A percentile compares a stretch with the other conserved stretches of the same genome.
Conservation (phyloP, 2,888 invertebrate species). For the Orthosia incerta region DNA sequence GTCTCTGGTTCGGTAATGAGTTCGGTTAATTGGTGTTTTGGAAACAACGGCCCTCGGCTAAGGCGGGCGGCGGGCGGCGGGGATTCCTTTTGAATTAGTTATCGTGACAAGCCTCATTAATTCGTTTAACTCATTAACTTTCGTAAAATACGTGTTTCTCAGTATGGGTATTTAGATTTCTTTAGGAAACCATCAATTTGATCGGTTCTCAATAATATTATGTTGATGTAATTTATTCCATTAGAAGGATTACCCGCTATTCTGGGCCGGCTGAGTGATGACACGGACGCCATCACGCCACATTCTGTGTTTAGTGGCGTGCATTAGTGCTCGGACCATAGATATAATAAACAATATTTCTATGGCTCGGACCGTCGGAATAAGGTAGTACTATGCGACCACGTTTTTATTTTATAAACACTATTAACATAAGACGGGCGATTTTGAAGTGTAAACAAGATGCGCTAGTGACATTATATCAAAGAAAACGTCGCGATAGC, state of each 20-base stretch:
- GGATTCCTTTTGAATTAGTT: constrained; percentile 12
- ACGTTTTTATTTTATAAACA: not conserved
- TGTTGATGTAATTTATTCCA: not conserved
- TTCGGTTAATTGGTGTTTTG: constrained; percentile 47
- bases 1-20: constrained; percentile 52
- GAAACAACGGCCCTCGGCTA: constrained; percentile 29
- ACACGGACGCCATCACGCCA: not conserved
- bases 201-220: not conserved
- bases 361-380: no score
- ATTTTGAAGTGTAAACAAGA: not conserved
- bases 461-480: no score
- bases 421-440: not conserved
- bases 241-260: constrained; percentile 18
- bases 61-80: not conserved
- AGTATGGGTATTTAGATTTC: constrained; percentile 8
- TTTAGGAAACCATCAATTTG: not conserved
- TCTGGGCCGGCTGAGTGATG: constrained; percentile 2
- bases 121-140: constrained; percentile 4
- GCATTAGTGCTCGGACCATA: not conserved
- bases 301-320: not conserved
- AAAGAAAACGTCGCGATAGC: no score
- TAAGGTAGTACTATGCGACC: not conserved
- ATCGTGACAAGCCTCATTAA: constrained; percentile 7
- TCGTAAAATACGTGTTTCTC: constrained; percentile 1
- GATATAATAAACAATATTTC: no score